These are phyloP conservation scores for Rhamnusium bicolor DNA, from an alignment of 2,888 invertebrate genomes.

Conservation along the genomic window DNA sequence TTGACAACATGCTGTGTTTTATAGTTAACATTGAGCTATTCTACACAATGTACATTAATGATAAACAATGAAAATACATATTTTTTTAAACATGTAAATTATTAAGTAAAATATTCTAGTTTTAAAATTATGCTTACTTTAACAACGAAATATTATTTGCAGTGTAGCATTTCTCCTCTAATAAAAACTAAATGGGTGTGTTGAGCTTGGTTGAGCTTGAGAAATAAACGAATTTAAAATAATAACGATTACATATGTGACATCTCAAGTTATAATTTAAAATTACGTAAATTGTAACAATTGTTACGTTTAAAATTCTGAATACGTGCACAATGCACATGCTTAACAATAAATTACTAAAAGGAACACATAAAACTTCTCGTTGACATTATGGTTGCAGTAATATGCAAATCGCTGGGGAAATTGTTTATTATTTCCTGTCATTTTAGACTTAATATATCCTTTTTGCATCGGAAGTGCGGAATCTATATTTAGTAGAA, in stretches of 20 bases:
- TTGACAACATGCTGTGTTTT: too few species aligned
- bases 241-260: too few species aligned
- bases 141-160: too few species aligned
- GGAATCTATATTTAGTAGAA: slow-evolving; percentile 48
- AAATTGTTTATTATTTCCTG: slow-evolving; percentile 54
- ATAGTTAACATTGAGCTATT: too few species aligned
- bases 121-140: too few species aligned
- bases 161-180: too few species aligned
- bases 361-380: slow-evolving; percentile 42
- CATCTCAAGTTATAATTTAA: not conserved
- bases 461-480: slow-evolving; percentile 45
- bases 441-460: slow-evolving; percentile 49
- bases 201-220: too few species aligned
- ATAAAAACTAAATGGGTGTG: too few species aligned
- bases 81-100: too few species aligned
- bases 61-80: too few species aligned
- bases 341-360: slow-evolving; percentile 40
- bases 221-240: not conserved
- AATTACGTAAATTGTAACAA: not conserved
- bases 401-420: slow-evolving; percentile 48
- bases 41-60: too few species aligned
- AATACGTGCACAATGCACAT: not conserved
- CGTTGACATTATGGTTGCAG: slow-evolving; percentile 41
- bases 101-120: too few species aligned
- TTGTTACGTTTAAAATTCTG: not conserved